Evolutionary conservation across 2,888 invertebrate genomes (phyloP), one percentile per base, ranked within the genome.

Genomic region (Nesidiocoris tenuis): DNA sequence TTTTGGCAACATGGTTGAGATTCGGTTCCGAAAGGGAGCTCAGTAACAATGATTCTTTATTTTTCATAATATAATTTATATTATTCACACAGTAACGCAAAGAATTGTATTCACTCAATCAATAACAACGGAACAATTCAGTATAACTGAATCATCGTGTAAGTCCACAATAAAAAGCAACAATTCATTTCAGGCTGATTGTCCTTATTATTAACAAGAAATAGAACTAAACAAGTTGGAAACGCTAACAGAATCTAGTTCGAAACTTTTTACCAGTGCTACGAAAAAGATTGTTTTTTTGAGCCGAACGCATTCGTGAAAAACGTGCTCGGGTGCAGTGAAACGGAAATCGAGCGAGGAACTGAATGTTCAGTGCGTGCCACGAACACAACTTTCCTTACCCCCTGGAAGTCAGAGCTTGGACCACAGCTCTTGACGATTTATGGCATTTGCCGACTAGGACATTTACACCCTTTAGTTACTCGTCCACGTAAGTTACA

Each of bases 61-160:
- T 61, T 72, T 72, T 61, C 61, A 72, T 72, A 72, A 59, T 72
- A 72, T 72, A 72, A 72, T 72, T 72, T 72, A 63, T 72, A 54
- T 72, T 72, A 72, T 72, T 72, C 72, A 72, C 72, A 72, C 72
- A 22, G 54, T 72, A 61, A 72, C 72, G 61, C 54, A 72, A 72
- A 54, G 39, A 61, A 25, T 39, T 18, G 5, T 72, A 2, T 61
- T 57, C 17, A 23, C 17, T 63, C 72, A 72, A 61, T 68, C 57
- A 72, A 25, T 54, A 72, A 63, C 17, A 72, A 72, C 39, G 12
- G 12, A 39, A 39, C 39, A 39, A 39, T 39, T 39, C 39, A 39
- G 39, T 12, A 12, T 54, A 59, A 59, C 61, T 39, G 54, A 61
- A 72, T 19, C 57, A 57, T 16, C 24, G 7, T 3, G 19, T 9